These are phyloP conservation scores for Bothrops jararaca DNA, from an alignment of 2,113 vertebrate genomes.

Conservation along the genomic window DNA sequence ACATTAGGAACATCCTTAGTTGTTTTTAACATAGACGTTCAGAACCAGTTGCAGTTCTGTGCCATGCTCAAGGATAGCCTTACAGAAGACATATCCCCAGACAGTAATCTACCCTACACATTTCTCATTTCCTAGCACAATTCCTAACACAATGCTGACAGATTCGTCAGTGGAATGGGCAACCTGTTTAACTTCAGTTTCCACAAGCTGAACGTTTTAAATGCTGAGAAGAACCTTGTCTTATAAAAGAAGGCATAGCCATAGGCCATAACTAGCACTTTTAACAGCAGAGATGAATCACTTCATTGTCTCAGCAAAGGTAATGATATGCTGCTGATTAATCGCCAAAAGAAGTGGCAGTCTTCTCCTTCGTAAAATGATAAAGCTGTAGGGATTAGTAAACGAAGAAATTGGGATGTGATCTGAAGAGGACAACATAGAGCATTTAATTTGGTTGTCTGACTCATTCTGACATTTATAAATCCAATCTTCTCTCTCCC, in stretches of 20 bases:
- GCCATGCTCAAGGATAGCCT: too few relatives aligned
- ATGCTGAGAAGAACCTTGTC: neutral
- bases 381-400: neutral
- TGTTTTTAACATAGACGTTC: too few relatives aligned
- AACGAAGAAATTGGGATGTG: neutral
- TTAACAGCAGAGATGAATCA: neutral
- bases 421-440: accelerated
- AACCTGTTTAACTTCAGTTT: too few relatives aligned
- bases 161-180: too few relatives aligned
- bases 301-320: accelerated
- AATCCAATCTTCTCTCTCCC: neutral
- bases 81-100: neutral
- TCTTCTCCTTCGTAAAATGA: neutral
- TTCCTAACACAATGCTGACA: neutral
- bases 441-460: conserved; percentile 15
- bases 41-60: too few relatives aligned
- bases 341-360: accelerated
- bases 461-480: neutral
- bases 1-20: too few relatives aligned
- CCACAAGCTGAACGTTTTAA: neutral
- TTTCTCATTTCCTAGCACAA: too few relatives aligned
- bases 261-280: neutral
- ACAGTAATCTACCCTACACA: neutral
- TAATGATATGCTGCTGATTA: accelerated
- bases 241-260: neutral